Conservation (phyloP, 30 jellyfish, hydroid and myxozoan species). For the Hydractinia echinata region DNA sequence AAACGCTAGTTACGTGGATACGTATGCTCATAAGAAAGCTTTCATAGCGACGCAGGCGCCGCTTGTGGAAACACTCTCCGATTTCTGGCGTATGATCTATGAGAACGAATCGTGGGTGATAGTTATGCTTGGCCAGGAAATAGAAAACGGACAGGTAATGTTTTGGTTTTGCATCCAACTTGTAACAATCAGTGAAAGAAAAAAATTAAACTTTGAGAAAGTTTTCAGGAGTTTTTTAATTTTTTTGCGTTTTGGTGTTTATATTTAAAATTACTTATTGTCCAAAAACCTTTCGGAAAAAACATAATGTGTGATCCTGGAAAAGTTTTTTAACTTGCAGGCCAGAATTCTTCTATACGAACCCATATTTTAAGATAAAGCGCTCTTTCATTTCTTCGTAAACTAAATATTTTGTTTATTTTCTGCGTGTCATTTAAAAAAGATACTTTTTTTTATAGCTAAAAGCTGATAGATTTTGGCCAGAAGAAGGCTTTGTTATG, state of each 20-base stretch:
- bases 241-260: neutral
- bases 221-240: neutral
- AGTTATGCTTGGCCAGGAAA: constrained; percentile 63
- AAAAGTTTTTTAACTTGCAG: too few relatives aligned
- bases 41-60: constrained; percentile 86
- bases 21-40: constrained; percentile 39
- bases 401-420: neutral
- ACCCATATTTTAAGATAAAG: neutral
- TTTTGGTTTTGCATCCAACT: too few relatives aligned
- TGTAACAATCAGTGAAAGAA: too few relatives aligned
- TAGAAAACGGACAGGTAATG: constrained; percentile 37
- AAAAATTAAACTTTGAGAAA: neutral
- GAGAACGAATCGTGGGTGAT: constrained; percentile 52
- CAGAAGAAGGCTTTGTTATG: constrained; percentile 40
- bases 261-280: too few relatives aligned
- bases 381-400: neutral
- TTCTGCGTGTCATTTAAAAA: neutral
- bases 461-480: constrained; percentile 42
- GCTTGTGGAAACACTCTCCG: constrained; percentile 53
- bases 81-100: constrained; percentile 85
- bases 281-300: too few relatives aligned
- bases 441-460: neutral
- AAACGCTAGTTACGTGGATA: constrained; percentile 62
- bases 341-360: too few relatives aligned
- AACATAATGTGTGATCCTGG: too few relatives aligned